Evolutionary conservation across 2,113 vertebrate species (phyloP).

Genomic region (Cichladusa arquata): DNA sequence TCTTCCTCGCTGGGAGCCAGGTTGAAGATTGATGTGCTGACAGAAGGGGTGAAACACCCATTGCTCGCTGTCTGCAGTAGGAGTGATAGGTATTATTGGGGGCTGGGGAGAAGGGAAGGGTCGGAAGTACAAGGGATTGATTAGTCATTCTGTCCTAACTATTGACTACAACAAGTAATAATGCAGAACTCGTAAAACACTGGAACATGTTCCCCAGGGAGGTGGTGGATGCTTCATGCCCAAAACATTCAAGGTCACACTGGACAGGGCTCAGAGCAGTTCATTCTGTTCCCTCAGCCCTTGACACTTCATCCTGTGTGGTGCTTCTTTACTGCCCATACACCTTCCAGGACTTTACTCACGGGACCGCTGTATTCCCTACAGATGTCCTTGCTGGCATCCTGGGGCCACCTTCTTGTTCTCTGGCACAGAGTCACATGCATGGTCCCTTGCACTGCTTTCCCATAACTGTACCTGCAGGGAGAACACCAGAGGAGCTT

Average conservation of each 20-base stretch:
- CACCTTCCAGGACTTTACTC: neutral
- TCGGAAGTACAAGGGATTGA: neutral
- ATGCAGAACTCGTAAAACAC: neutral
- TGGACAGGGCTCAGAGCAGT: neutral
- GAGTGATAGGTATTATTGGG: neutral
- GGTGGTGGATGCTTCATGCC: neutral
- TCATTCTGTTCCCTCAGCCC: neutral
- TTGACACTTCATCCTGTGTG: neutral
- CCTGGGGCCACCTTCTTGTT: neutral
- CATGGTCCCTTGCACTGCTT: neutral
- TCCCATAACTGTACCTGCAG: constrained; percentile 67
- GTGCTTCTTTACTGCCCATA: neutral
- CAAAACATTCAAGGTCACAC: neutral
- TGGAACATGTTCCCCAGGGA: neutral
- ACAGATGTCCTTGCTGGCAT: neutral
- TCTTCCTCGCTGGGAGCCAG: neutral
- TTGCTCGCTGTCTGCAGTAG: constrained; percentile 16
- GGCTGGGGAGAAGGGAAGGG: neutral
- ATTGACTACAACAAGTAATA: neutral
- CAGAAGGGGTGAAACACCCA: constrained; percentile 58
- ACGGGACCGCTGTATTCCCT: neutral
- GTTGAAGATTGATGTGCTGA: constrained; percentile 50
- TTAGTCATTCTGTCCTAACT: neutral
- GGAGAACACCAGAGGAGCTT: neutral
- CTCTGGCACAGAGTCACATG: constrained; percentile 40